Percentiles rank a stretch among this genome's conserved stretches.
These are phyloP conservation scores for Gymnothorax reevesii DNA, from an alignment of 2,797 vertebrate species.

Conservation along the genomic window DNA sequence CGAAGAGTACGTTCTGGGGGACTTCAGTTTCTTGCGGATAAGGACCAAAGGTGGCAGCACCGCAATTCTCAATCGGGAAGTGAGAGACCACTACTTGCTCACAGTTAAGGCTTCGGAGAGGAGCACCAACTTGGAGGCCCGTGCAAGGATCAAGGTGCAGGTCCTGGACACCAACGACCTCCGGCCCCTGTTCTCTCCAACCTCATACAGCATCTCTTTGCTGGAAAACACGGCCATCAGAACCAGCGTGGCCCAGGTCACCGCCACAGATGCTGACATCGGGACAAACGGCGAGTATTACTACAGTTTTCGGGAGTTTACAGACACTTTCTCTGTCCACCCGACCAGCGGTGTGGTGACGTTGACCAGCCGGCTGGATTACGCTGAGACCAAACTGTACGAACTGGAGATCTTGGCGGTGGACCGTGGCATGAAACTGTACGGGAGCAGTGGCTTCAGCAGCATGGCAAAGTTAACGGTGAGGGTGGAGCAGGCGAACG, in stretches of 20 bases:
- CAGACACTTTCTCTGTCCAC: constrained; percentile 95
- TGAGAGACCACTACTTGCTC: constrained; percentile 91
- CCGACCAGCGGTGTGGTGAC: constrained; percentile 92
- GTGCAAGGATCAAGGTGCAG: constrained; percentile 84
- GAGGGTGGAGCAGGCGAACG: constrained; percentile 90
- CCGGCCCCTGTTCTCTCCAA: constrained; percentile 94
- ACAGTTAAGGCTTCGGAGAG: constrained; percentile 90
- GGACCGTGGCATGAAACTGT: constrained; percentile 94
- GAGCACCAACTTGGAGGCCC: constrained; percentile 81
- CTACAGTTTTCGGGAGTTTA: constrained; percentile 95
- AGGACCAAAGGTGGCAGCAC: constrained; percentile 99
- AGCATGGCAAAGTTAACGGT: constrained; percentile 93
- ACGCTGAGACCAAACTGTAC: constrained; percentile 79
- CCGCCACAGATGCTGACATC: constrained; percentile 94
- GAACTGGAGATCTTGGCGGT: constrained; percentile 95
- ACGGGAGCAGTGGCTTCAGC: constrained; percentile 96
- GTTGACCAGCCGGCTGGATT: constrained; percentile 89
- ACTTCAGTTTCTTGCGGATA: constrained; percentile 98
- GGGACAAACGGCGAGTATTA: constrained; percentile 98
- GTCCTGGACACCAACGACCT: constrained; percentile 98
- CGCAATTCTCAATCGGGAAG: constrained; percentile 95
- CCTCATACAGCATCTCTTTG: constrained; percentile 92
- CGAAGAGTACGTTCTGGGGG: constrained; percentile 90
- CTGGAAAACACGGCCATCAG: constrained; percentile 91
- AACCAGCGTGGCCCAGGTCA: constrained; percentile 90